A percentile compares a stretch with the other conserved stretches of the same genome.
phyloP scores from a whole-genome alignment of 2,888 invertebrate species.

The Macrostomum cliftonense region DNA sequence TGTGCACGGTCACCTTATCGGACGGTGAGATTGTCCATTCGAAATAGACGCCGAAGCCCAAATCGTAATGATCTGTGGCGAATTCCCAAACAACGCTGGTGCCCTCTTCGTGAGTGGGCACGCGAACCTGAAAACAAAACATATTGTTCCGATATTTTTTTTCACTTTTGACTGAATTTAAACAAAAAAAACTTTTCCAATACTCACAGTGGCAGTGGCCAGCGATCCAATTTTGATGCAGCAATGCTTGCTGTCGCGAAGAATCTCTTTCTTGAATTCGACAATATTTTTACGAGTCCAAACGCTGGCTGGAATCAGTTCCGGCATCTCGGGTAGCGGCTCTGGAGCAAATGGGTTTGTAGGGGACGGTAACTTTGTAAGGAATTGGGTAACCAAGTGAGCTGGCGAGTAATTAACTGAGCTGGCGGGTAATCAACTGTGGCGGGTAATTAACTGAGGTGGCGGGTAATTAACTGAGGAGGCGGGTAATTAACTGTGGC shows the following conservation, averaged over 20 bases:
- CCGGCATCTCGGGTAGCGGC: too few species aligned
- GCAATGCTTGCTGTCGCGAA: conserved; percentile 56
- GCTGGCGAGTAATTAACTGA: too few species aligned
- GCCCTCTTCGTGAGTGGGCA: conserved; percentile 84
- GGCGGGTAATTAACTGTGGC: too few species aligned
- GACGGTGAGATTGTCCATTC: conserved; percentile 50
- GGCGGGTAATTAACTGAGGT: too few species aligned
- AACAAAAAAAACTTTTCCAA: too few species aligned
- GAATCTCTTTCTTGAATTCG: conserved; percentile 70
- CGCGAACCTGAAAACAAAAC: conserved; percentile 47
- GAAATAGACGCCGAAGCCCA: conserved; percentile 83
- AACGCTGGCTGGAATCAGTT: conserved; percentile 55
- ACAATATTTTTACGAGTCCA: conserved; percentile 79
- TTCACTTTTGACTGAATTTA: not conserved
- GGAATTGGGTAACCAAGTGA: too few species aligned
- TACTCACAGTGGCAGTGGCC: conserved; percentile 71
- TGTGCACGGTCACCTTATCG: conserved; percentile 77
- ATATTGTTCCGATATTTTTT: not conserved
- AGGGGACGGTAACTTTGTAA: too few species aligned
- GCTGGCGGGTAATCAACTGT: too few species aligned
- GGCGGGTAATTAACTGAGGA: too few species aligned
- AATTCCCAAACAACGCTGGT: conserved; percentile 94
- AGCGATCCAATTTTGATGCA: conserved; percentile 82
- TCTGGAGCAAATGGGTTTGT: too few species aligned
- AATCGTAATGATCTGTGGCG: conserved; percentile 89